Percentiles rank a stretch among this genome's conserved stretches.
These are phyloP conservation scores for Tapirus terrestris DNA, from an alignment of 2,113 vertebrate species.

Conservation along the genomic window DNA sequence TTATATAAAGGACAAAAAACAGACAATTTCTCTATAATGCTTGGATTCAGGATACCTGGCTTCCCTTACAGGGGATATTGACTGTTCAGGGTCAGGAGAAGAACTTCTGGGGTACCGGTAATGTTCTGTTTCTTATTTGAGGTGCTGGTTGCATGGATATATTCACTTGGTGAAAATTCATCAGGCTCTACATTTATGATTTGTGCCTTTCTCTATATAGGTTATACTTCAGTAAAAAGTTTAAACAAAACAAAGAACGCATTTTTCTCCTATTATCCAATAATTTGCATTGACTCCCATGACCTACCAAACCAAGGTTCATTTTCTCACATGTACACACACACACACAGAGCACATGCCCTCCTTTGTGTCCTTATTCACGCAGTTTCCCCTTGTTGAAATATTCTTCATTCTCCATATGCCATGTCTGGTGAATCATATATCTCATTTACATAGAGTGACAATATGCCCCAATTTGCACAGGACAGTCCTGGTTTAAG, in stretches of 20 bases:
- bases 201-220: not conserved
- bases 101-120: not conserved
- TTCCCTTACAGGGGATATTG: not conserved
- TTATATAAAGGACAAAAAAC: not conserved
- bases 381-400: not conserved
- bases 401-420: not conserved
- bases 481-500: not conserved
- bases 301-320: not conserved
- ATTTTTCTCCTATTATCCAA: not conserved
- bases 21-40: not conserved
- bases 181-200: not conserved
- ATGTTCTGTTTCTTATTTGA: not conserved
- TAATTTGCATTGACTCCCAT: not conserved
- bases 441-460: not conserved
- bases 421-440: not conserved
- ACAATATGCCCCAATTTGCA: not conserved
- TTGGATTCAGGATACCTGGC: not conserved
- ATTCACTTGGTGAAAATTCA: not conserved
- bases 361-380: not conserved
- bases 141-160: not conserved
- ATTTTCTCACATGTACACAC: not conserved
- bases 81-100: not conserved
- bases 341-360: accelerated
- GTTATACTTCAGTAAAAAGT: not conserved
- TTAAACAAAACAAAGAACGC: not conserved